Evolutionary conservation across 2,888 invertebrate genomes (phyloP), one percentile per base, ranked within the genome.

Genomic region (Sisyra terminalis): DNA sequence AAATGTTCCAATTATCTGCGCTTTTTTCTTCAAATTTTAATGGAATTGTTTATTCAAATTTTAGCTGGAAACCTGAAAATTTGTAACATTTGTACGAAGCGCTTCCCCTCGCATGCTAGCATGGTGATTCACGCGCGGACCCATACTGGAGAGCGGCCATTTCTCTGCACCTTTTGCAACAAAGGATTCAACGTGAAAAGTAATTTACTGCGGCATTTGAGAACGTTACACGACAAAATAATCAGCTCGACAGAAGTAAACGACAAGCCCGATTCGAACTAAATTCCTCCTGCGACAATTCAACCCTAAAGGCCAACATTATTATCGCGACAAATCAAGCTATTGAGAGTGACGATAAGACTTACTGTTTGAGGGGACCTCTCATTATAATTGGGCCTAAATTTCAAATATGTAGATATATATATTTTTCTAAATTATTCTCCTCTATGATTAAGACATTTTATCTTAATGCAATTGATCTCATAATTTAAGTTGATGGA

Each of bases 141-240:
- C 29, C 82, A 83, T 53, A 80, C 81, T 50, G 75, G 74, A 13
- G 82, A 82, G 59, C 71, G 75, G 43, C 81, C 82, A 11, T 82
- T 78, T 60, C 69, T 75, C 39, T 83, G 82, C 63, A 76, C 77
- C 14, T 69, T 75, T 39, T 82, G 82, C 66, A 75, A 75, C 63
- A 82, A 82, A 57, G 80, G 78, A 3, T 82, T 82, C 63, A 81
- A 81, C 60, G 82, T 82, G 48, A 82, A 82, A 57, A 82, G 81
- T 47, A 82, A 82, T 60, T 61, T 81, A 47, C 58, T 81, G 48
- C 71, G 82, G 48, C 82, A 83, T 57, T 60, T 82, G 57, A 70
- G 82, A 57, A 81, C 82, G 29, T 60, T 82, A 47, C 82, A 82
- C 64, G 79, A 80, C 59, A 77, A 77, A 60, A 68, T 75, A 46